Conservation (phyloP, 2,797 vertebrate species). For the Thaleichthys pacificus region DNA sequence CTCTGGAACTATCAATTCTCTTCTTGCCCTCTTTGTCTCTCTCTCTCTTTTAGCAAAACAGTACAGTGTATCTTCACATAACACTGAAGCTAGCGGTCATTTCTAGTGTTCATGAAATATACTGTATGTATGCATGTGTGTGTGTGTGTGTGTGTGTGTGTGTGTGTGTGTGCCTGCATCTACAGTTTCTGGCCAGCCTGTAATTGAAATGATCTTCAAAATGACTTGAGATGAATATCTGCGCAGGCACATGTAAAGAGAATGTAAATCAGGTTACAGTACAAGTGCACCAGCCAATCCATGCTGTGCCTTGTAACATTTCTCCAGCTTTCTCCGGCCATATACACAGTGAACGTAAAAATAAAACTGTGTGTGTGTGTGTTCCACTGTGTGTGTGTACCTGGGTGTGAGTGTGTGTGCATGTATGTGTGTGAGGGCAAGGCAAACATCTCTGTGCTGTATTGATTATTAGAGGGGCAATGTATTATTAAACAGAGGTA, state of each 20-base stretch:
- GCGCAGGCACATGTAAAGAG: slow-evolving; percentile 37
- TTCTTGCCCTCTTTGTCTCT: slow-evolving; percentile 16
- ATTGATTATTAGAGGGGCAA: slow-evolving; percentile 49
- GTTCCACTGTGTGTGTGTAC: slow-evolving; percentile 5
- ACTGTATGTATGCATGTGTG: slow-evolving; percentile 12
- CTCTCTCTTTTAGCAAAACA: background rate
- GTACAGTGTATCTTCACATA: background rate
- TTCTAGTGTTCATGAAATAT: slow-evolving; percentile 12
- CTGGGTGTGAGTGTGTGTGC: slow-evolving; percentile 8
- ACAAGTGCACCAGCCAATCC: background rate
- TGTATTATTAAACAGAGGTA: slow-evolving; percentile 66
- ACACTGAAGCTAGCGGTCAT: too few relatives aligned
- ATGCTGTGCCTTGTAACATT: slow-evolving; percentile 2
- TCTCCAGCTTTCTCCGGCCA: slow-evolving; percentile 14
- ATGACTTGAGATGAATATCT: slow-evolving; percentile 51
- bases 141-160: slow-evolving; percentile 11
- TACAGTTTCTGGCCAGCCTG: slow-evolving; percentile 32
- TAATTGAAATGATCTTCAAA: slow-evolving; percentile 68
- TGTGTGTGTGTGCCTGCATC: background rate
- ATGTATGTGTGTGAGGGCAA: background rate
- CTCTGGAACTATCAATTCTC: slow-evolving; percentile 23
- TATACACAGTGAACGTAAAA: slow-evolving; percentile 16
- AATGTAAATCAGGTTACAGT: background rate
- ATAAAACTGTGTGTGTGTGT: background rate
- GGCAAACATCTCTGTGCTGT: slow-evolving; percentile 5